Conservation (phyloP, 2,797 vertebrate genomes). For the Enteromius unitaeniatus region DNA sequence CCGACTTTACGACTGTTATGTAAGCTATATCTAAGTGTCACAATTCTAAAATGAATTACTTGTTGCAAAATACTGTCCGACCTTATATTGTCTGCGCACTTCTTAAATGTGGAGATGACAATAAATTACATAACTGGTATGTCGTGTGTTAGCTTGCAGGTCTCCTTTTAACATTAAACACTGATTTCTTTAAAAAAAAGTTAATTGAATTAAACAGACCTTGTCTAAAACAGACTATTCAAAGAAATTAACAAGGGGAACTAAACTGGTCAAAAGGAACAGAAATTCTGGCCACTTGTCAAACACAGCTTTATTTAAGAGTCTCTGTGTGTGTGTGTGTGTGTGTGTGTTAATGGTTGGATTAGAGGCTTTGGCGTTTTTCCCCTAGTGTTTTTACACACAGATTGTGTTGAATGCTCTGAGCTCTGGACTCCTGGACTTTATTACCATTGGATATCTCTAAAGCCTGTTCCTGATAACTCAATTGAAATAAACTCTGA, state of each 20-base stretch:
- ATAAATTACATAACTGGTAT: background rate
- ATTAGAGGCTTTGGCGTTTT: conserved; percentile 26
- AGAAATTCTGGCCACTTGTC: background rate
- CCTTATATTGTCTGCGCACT: background rate
- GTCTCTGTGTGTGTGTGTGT: conserved; percentile 18
- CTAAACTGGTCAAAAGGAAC: conserved; percentile 1
- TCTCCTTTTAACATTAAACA: background rate
- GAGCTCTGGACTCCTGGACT: background rate
- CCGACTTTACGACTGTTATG: background rate
- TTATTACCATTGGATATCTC: conserved; percentile 30
- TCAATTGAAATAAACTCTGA: conserved; percentile 16
- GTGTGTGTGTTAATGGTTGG: conserved; percentile 22
- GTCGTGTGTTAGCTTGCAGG: background rate
- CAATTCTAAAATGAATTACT: background rate
- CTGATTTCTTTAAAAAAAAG: background rate
- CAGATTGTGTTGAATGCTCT: background rate
- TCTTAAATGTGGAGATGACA: background rate
- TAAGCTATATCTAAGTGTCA: background rate
- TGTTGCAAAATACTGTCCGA: background rate
- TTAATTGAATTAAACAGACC: background rate
- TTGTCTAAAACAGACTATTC: background rate
- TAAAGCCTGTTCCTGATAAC: conserved; percentile 4
- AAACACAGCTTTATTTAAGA: background rate
- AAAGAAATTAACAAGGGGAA: background rate
- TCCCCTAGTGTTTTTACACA: conserved; percentile 3